These are phyloP conservation scores for Xenops minutus DNA, from an alignment of 2,797 vertebrate species.

Conservation along the genomic window DNA sequence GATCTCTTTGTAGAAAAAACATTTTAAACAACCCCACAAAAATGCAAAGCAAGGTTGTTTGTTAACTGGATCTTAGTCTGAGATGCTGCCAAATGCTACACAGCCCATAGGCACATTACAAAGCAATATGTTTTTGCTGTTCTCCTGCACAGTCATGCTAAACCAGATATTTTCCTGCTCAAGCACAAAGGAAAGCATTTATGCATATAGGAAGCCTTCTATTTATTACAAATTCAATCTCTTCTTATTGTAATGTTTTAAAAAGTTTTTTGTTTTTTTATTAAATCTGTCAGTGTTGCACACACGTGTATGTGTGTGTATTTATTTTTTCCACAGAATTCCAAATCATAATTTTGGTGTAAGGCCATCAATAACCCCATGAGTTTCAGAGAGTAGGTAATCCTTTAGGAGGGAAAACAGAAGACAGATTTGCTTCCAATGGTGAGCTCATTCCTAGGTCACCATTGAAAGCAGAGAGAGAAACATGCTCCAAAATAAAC, in stretches of 20 bases:
- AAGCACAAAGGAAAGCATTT: not conserved
- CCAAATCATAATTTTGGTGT: constrained; percentile 64
- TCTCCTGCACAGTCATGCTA: not conserved
- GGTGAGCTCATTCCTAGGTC: constrained; percentile 81
- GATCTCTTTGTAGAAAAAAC: not conserved
- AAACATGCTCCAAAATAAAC: constrained; percentile 81
- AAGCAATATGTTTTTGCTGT: not conserved
- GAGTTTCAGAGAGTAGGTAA: constrained; percentile 74
- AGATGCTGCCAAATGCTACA: not conserved
- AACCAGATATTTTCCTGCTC: not conserved
- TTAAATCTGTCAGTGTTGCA: constrained; percentile 28
- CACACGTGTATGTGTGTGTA: not conserved
- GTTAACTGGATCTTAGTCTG: not conserved
- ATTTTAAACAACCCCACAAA: not conserved
- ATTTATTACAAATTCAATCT: constrained; percentile 27
- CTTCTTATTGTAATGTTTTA: constrained; percentile 37
- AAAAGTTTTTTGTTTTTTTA: not conserved
- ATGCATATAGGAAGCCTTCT: constrained; percentile 18
- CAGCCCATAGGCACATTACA: not conserved
- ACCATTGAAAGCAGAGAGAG: constrained; percentile 72
- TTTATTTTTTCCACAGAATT: constrained; percentile 52
- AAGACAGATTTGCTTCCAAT: constrained; percentile 79
- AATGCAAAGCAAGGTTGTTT: not conserved
- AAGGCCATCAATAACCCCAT: constrained; percentile 64
- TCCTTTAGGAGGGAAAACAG: constrained; percentile 80